Evolutionary conservation across 2,888 invertebrate genomes (phyloP).

Genomic region (Phalera bucephala): DNA sequence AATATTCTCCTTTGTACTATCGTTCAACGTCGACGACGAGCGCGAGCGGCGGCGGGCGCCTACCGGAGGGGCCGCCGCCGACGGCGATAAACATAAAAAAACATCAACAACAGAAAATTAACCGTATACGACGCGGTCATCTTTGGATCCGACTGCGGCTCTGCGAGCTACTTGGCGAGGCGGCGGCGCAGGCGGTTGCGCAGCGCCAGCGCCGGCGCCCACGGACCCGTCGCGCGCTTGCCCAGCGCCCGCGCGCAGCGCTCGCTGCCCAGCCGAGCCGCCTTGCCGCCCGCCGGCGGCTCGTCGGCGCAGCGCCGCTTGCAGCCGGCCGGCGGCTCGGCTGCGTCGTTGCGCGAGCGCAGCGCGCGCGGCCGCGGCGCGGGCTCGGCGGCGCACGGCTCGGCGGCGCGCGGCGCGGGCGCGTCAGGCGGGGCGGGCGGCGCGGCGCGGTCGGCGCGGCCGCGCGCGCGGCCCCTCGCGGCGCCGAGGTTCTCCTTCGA

Average conservation of each 20-base stretch:
- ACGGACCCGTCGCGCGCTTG: slow-evolving; percentile 60
- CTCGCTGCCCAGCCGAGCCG: slow-evolving; percentile 36
- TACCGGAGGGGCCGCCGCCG: slow-evolving; percentile 12
- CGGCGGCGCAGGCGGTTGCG: slow-evolving; percentile 71
- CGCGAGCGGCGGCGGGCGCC: slow-evolving; percentile 20
- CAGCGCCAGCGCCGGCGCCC: slow-evolving; percentile 69
- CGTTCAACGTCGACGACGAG: slow-evolving; percentile 51
- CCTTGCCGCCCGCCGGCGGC: slow-evolving; percentile 31
- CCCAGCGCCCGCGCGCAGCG: slow-evolving; percentile 45
- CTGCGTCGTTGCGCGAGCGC: slow-evolving; percentile 50
- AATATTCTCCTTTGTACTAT: slow-evolving; percentile 76
- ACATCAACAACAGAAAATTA: slow-evolving; percentile 61
- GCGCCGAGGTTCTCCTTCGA: slow-evolving; percentile 74
- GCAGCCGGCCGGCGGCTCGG: slow-evolving; percentile 32
- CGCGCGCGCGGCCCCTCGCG: slow-evolving; percentile 56
- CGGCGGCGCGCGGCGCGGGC: slow-evolving; percentile 42
- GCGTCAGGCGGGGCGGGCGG: slow-evolving; percentile 31
- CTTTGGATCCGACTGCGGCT: slow-evolving; percentile 56
- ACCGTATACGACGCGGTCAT: slow-evolving; percentile 69
- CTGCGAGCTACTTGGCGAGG: slow-evolving; percentile 58
- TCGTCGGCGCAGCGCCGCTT: slow-evolving; percentile 25
- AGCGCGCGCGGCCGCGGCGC: slow-evolving; percentile 40
- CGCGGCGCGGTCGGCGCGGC: slow-evolving; percentile 48
- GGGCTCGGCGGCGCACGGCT: slow-evolving; percentile 45
- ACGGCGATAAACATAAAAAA: slow-evolving; percentile 24